Evolutionary conservation across 1,140 invertebrate genomes (phyloP).

Genomic region (Saccostrea echinata): DNA sequence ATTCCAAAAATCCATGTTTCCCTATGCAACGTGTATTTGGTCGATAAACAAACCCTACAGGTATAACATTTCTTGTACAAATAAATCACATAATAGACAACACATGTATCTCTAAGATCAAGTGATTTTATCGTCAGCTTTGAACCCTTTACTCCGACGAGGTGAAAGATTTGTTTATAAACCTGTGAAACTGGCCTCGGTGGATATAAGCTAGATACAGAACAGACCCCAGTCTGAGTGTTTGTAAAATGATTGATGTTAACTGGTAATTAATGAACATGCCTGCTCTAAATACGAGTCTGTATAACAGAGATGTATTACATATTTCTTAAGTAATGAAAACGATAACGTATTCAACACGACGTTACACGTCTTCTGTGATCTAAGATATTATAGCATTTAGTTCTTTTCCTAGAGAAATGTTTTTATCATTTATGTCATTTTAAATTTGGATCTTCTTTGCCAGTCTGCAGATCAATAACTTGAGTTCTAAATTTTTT

Average conservation of each 20-base stretch:
- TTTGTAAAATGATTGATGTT: neutral
- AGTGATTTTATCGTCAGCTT: neutral
- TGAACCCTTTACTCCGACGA: neutral
- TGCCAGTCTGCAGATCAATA: no score
- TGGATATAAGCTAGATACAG: neutral
- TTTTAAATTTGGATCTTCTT: no score
- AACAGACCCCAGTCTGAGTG: neutral
- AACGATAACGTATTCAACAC: neutral
- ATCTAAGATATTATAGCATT: no score
- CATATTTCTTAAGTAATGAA: neutral
- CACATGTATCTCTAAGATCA: neutral
- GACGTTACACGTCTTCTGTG: no score
- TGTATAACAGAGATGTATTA: neutral
- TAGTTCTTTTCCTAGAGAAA: no score
- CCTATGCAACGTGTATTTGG: neutral
- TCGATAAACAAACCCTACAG: neutral
- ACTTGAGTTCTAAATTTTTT: no score
- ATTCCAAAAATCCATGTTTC: conserved; percentile 9
- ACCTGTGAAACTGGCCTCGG: neutral
- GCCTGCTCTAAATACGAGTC: neutral
- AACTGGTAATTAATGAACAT: neutral
- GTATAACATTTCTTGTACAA: conserved; percentile 11
- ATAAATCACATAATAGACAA: neutral
- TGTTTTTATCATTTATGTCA: no score
- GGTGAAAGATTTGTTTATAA: conserved; percentile 15